Conservation (phyloP, 2,888 invertebrate genomes). For the Amphimallon solstitiale region DNA sequence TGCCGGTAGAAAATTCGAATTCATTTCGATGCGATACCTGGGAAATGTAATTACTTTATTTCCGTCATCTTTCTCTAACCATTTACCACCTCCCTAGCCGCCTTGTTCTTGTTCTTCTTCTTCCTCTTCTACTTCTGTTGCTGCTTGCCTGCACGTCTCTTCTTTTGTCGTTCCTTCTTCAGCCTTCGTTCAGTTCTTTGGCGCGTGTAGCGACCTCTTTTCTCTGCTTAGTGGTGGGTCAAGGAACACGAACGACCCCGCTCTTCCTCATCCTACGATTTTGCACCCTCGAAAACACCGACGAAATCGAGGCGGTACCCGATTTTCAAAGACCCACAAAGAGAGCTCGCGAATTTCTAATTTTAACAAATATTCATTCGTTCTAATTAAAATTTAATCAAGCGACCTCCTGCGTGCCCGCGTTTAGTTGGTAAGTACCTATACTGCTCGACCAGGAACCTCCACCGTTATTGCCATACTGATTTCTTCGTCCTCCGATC, state of each 20-base stretch:
- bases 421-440: conserved; percentile 43
- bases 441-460: too few species aligned
- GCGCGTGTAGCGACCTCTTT: conserved; percentile 38
- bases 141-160: conserved; percentile 13
- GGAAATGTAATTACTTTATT: conserved; percentile 14
- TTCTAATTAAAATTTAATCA: conserved; percentile 65
- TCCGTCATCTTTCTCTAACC: neutral
- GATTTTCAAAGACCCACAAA: conserved; percentile 34
- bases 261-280: conserved; percentile 45
- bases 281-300: neutral
- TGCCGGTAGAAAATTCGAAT: conserved; percentile 1
- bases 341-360: conserved; percentile 59
- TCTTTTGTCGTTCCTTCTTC: neutral
- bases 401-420: conserved; percentile 52
- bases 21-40: conserved; percentile 2
- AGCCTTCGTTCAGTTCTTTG: conserved; percentile 45
- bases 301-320: neutral
- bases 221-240: neutral
- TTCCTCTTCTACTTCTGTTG: conserved; percentile 50
- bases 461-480: too few species aligned
- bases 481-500: too few species aligned
- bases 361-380: conserved; percentile 64
- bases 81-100: neutral
- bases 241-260: neutral
- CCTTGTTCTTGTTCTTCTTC: too few species aligned